These are phyloP conservation scores for Premnoplex brunnescens DNA, from an alignment of 2,797 vertebrate species.

Conservation along the genomic window DNA sequence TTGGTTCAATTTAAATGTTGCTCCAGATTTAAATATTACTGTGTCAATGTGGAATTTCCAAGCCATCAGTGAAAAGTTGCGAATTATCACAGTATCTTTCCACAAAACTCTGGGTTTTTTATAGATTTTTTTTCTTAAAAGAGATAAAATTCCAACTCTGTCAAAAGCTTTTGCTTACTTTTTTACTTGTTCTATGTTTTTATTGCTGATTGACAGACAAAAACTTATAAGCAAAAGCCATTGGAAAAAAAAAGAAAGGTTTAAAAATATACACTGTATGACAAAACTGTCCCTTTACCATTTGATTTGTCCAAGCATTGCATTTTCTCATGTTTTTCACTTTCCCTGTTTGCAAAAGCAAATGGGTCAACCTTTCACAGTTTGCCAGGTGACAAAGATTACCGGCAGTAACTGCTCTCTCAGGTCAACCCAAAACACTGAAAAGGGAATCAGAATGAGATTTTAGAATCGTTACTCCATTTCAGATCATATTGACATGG, in stretches of 20 bases:
- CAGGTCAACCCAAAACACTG: slow-evolving; percentile 30
- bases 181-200: background rate
- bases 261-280: background rate
- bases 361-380: slow-evolving; percentile 28
- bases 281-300: background rate
- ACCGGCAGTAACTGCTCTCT: background rate
- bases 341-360: slow-evolving; percentile 5
- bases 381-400: slow-evolving; percentile 18
- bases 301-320: slow-evolving; percentile 1
- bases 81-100: background rate
- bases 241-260: background rate
- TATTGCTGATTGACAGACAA: background rate
- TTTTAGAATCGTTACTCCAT: slow-evolving; percentile 40
- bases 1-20: background rate
- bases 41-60: background rate
- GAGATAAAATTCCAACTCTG: background rate
- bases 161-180: background rate
- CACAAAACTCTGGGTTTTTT: background rate
- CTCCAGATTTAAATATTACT: background rate
- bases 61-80: background rate
- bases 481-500: slow-evolving; percentile 37
- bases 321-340: background rate
- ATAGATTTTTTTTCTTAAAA: background rate
- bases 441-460: slow-evolving; percentile 5
- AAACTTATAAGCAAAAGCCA: background rate